phyloP scores from a whole-genome alignment of 2,113 vertebrate species.

The Desmodus rotundus region DNA sequence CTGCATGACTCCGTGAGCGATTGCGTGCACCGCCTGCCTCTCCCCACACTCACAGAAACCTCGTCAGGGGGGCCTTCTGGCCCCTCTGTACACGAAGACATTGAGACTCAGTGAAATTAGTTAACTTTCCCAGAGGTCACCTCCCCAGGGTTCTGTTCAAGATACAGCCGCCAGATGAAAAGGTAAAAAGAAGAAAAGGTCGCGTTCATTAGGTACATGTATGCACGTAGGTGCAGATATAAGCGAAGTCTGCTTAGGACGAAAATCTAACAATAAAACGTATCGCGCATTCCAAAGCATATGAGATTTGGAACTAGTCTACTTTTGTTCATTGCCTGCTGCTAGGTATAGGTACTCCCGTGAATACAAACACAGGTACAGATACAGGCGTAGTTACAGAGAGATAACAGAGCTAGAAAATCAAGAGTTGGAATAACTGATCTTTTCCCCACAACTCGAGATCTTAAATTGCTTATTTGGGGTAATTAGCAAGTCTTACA shows the following conservation, averaged over 20 bases:
- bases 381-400: neutral
- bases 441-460: neutral
- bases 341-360: neutral
- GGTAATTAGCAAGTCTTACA: neutral
- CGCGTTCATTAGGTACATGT: neutral
- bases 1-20: neutral
- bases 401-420: neutral
- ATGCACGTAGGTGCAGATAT: neutral
- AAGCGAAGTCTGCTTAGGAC: neutral
- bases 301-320: neutral
- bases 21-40: neutral
- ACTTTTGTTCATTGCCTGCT: neutral
- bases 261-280: neutral
- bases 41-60: no score
- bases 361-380: neutral
- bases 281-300: neutral
- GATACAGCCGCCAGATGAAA: rapidly evolving
- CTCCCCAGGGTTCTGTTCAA: neutral
- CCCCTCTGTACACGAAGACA: neutral
- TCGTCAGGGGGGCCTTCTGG: neutral
- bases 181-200: neutral
- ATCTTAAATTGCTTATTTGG: neutral
- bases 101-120: neutral
- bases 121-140: neutral
- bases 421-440: neutral